A percentile compares a stretch with the other conserved stretches of the same genome.
phyloP scores from a whole-genome alignment of 2,797 vertebrate species.

The Gastrophryne carolinensis region DNA sequence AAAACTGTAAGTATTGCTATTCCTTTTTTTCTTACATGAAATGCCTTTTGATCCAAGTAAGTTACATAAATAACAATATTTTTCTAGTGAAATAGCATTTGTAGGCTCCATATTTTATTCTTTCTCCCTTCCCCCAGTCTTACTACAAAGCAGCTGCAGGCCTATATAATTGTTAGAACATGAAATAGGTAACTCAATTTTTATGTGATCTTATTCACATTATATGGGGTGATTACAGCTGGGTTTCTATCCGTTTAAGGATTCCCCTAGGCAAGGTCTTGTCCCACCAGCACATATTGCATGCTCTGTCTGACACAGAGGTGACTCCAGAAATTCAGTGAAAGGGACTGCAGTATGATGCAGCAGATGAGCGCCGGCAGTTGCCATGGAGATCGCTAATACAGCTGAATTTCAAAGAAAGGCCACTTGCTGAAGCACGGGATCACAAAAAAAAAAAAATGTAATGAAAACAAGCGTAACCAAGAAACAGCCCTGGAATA shows the following conservation, averaged over 20 bases:
- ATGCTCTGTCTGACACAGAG: constrained; percentile 61
- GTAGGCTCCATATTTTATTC: constrained; percentile 1
- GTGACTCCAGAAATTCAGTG: constrained; percentile 59
- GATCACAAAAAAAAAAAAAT: constrained; percentile 55
- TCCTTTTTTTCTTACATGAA: too few relatives aligned
- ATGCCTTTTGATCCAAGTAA: too few relatives aligned
- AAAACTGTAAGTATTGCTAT: too few relatives aligned
- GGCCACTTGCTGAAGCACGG: constrained; percentile 57
- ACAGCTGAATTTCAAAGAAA: constrained; percentile 61
- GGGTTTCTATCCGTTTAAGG: constrained; percentile 52
- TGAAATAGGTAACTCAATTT: neutral
- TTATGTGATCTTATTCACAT: constrained; percentile 31
- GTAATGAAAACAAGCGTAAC: constrained; percentile 62
- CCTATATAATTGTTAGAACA: constrained; percentile 31
- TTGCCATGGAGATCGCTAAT: constrained; percentile 84
- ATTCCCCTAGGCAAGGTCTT: constrained; percentile 60
- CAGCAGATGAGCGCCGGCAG: constrained; percentile 78
- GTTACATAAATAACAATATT: too few relatives aligned
- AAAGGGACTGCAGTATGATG: constrained; percentile 68
- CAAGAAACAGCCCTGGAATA: constrained; percentile 54
- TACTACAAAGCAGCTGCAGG: constrained; percentile 48
- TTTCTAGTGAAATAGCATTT: constrained; percentile 9
- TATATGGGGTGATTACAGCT: constrained; percentile 60
- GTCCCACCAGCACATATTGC: constrained; percentile 60
- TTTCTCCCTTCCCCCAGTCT: constrained; percentile 10